Percentiles rank a stretch among this genome's conserved stretches.
phyloP scores from a whole-genome alignment of 2,797 vertebrate species.

The Chelidonichthys spinosus region DNA sequence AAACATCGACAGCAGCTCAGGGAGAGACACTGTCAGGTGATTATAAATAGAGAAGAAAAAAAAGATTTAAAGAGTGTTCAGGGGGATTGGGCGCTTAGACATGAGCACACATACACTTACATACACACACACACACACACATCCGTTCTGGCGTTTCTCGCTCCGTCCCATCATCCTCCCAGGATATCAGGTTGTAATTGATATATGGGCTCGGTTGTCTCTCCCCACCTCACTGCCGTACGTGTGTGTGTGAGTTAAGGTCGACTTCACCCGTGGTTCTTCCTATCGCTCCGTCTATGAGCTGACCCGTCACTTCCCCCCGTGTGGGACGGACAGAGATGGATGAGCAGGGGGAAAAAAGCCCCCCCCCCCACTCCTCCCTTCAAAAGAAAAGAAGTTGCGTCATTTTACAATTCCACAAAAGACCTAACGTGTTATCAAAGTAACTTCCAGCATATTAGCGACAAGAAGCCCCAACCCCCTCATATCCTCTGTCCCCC shows the following conservation, averaged over 20 bases:
- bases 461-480: slow-evolving; percentile 90
- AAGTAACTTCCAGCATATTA: slow-evolving; percentile 99
- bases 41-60: slow-evolving; percentile 17
- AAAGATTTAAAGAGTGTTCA: slow-evolving; percentile 13
- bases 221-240: slow-evolving; percentile 51
- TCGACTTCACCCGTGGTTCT: slow-evolving; percentile 72
- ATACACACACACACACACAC: slow-evolving; percentile 17
- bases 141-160: slow-evolving; percentile 55
- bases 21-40: slow-evolving; percentile 43
- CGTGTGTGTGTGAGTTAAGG: slow-evolving; percentile 60
- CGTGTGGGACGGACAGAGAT: slow-evolving; percentile 54
- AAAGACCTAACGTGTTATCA: slow-evolving; percentile 91
- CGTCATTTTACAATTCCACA: slow-evolving; percentile 81
- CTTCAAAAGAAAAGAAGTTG: slow-evolving; percentile 13
- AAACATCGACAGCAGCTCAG: slow-evolving; percentile 14
- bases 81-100: slow-evolving; percentile 6
- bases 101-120: slow-evolving; percentile 11
- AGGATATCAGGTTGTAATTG: slow-evolving; percentile 81
- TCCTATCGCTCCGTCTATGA: slow-evolving; percentile 84
- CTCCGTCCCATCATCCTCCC: slow-evolving; percentile 67
- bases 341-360: slow-evolving; percentile 33
- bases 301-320: slow-evolving; percentile 70
- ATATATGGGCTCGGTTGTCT: slow-evolving; percentile 80
- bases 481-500: slow-evolving; percentile 46
- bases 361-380: background rate